phyloP scores from a whole-genome alignment of 2,888 invertebrate species.

The Polietes domitor region DNA sequence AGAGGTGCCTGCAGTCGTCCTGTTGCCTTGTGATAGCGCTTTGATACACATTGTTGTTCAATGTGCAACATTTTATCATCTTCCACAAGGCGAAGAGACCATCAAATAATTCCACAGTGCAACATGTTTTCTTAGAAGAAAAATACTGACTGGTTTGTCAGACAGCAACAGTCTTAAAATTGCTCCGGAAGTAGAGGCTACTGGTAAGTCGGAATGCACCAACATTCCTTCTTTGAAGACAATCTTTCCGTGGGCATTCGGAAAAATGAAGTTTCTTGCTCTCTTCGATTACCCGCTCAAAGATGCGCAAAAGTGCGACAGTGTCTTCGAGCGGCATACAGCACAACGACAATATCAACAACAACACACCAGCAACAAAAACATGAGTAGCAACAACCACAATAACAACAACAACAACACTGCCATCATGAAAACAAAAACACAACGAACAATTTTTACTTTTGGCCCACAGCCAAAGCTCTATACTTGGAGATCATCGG shows the following conservation, averaged over 20 bases:
- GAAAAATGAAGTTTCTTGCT: background rate
- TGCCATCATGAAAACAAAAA: conserved; percentile 38
- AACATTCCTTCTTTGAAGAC: too few species aligned
- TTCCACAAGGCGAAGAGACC: too few species aligned
- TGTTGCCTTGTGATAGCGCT: too few species aligned
- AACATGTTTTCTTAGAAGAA: too few species aligned
- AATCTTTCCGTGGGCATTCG: background rate
- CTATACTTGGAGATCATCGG: conserved; percentile 92
- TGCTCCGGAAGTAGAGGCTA: too few species aligned
- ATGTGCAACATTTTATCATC: too few species aligned
- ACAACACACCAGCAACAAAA: conserved; percentile 38
- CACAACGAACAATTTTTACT: conserved; percentile 40
- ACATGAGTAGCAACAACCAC: background rate
- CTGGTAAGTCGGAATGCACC: too few species aligned
- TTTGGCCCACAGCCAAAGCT: conserved; percentile 84
- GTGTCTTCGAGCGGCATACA: conserved; percentile 12
- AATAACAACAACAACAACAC: conserved; percentile 32
- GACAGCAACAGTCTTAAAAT: too few species aligned
- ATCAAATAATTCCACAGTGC: too few species aligned
- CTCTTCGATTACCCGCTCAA: background rate
- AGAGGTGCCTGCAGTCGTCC: too few species aligned
- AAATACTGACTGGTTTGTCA: too few species aligned
- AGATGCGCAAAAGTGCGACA: conserved; percentile 25
- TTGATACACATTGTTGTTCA: too few species aligned
- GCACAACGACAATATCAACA: conserved; percentile 31